Conservation (phyloP, 1,140 invertebrate genomes). For the Venturia canescens region DNA sequence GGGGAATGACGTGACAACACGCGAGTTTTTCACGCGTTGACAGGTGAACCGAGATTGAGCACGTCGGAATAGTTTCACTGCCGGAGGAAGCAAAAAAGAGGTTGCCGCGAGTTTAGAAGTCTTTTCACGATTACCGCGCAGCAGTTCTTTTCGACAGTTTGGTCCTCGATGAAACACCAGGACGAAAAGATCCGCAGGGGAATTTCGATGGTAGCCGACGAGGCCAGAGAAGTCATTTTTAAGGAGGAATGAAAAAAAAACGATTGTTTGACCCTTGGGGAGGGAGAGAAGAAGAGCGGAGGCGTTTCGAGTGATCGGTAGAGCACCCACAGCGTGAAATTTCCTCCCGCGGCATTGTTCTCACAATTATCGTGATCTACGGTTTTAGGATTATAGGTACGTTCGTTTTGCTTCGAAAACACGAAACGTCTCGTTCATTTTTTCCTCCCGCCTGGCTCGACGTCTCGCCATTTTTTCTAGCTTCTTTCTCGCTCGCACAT, state of each 20-base stretch:
- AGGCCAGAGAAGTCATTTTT: background rate
- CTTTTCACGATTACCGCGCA: too few relatives aligned
- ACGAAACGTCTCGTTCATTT: slow-evolving; percentile 31
- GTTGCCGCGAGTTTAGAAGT: too few relatives aligned
- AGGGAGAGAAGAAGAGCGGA: background rate
- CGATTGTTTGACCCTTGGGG: background rate
- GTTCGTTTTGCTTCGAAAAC: slow-evolving; percentile 8
- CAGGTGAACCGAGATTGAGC: background rate
- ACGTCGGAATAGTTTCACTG: too few relatives aligned
- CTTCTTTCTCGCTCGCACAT: background rate
- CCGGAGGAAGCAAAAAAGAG: too few relatives aligned
- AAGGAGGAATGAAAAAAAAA: background rate
- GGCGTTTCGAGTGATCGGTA: slow-evolving; percentile 20
- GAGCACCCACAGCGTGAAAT: slow-evolving; percentile 63
- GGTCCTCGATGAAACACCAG: too few relatives aligned
- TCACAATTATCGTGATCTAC: slow-evolving; percentile 78
- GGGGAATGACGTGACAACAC: slow-evolving; percentile 14
- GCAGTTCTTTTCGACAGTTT: too few relatives aligned
- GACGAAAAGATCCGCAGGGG: background rate
- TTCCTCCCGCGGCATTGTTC: slow-evolving; percentile 73
- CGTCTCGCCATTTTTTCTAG: background rate
- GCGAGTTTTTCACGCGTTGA: slow-evolving; percentile 35
- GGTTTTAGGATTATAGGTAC: slow-evolving; percentile 64
- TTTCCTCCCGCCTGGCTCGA: background rate
- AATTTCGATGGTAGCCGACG: slow-evolving; percentile 1